phyloP scores from a whole-genome alignment of 2,797 vertebrate genomes.

The Neosilurus mollespiculum region DNA sequence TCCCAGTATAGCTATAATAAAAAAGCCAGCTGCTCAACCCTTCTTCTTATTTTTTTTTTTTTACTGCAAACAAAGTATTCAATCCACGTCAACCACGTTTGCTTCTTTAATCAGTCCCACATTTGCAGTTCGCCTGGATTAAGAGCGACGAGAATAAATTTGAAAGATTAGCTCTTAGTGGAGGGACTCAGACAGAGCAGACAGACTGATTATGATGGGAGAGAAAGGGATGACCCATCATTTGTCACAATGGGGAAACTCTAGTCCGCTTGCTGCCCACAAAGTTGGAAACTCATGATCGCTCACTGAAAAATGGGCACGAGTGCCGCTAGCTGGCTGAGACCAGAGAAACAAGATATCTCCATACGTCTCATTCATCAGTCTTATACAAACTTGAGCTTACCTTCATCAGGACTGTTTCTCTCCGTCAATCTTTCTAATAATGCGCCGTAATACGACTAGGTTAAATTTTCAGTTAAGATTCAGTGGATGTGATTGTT shows the following conservation, averaged over 20 bases:
- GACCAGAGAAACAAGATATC: constrained; percentile 45
- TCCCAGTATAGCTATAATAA: not conserved
- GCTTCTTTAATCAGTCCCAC: constrained; percentile 21
- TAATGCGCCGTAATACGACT: not conserved
- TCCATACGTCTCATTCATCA: constrained; percentile 40
- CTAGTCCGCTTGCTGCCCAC: constrained; percentile 34
- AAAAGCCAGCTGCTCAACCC: not conserved
- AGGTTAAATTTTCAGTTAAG: not conserved
- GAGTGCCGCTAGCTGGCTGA: constrained; percentile 30
- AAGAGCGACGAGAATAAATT: not conserved
- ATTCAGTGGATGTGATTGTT: not conserved
- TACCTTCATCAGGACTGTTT: not conserved
- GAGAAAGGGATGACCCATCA: constrained; percentile 33
- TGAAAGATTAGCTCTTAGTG: constrained; percentile 3
- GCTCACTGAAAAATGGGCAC: constrained; percentile 49
- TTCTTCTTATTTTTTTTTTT: not conserved
- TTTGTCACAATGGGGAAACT: constrained; percentile 45
- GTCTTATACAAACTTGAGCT: constrained; percentile 1
- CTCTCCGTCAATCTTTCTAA: constrained; percentile 5
- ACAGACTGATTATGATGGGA: constrained; percentile 20
- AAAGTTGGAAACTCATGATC: constrained; percentile 48
- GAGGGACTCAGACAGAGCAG: not conserved
- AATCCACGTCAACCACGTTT: not conserved
- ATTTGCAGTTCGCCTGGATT: constrained; percentile 18
- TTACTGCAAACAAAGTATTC: constrained; percentile 4